Conservation (phyloP, 2,797 vertebrate genomes). For the Leptatherina wallacei region DNA sequence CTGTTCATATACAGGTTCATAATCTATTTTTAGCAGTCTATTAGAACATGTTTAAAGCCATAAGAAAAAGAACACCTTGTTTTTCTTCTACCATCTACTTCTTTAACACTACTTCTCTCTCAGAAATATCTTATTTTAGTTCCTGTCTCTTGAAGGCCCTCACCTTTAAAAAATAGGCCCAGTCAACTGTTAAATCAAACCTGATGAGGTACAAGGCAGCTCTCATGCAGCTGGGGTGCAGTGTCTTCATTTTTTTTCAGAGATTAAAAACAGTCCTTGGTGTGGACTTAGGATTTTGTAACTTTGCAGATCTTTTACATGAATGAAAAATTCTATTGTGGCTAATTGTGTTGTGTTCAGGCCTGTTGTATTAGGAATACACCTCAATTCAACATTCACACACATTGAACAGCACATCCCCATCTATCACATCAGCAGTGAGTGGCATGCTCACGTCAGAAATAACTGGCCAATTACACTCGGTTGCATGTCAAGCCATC, state of each 20-base stretch:
- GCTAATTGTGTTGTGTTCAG: too few relatives aligned
- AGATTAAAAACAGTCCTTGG: too few relatives aligned
- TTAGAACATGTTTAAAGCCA: background rate
- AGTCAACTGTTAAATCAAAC: background rate
- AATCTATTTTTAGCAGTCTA: background rate
- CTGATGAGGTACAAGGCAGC: background rate
- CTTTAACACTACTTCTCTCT: background rate
- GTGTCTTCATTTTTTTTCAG: background rate
- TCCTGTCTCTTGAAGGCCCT: background rate
- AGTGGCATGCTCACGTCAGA: too few relatives aligned
- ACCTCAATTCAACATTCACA: too few relatives aligned
- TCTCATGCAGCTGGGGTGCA: background rate
- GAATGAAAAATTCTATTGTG: too few relatives aligned
- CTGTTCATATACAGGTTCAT: background rate
- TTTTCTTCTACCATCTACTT: background rate
- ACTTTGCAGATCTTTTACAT: too few relatives aligned
- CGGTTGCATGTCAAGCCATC: too few relatives aligned
- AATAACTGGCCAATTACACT: too few relatives aligned
- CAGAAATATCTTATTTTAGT: background rate
- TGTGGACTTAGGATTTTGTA: too few relatives aligned
- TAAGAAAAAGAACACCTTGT: background rate
- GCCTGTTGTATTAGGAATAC: too few relatives aligned
- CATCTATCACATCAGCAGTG: too few relatives aligned
- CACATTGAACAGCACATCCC: too few relatives aligned
- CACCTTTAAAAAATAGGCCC: background rate